Conservation (phyloP, 2,888 invertebrate genomes). For the Drosophila fungiperda region DNA sequence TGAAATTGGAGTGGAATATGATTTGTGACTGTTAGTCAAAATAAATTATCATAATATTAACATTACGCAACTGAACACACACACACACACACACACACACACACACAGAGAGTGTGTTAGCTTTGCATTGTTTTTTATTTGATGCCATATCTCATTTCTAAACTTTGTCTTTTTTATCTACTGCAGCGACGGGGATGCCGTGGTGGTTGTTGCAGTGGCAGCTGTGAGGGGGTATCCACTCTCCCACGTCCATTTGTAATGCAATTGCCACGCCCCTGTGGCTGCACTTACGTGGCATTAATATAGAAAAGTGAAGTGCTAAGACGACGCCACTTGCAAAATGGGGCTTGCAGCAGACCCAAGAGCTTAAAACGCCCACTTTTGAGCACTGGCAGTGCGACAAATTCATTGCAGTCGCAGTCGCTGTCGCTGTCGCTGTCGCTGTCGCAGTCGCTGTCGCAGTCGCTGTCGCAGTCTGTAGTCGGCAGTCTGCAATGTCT, state of each 20-base stretch:
- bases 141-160: constrained; percentile 35
- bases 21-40: neutral
- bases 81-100: no score
- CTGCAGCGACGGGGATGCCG: constrained; percentile 1
- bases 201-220: neutral
- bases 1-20: neutral
- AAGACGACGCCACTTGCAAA: constrained; percentile 64
- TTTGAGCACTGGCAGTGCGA: constrained; percentile 56
- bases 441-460: constrained; percentile 15
- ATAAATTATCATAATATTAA: neutral
- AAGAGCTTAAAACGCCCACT: constrained; percentile 32
- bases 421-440: neutral
- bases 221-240: neutral
- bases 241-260: constrained; percentile 53
- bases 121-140: constrained; percentile 21
- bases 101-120: constrained; percentile 15
- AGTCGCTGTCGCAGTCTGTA: constrained; percentile 9
- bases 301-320: constrained; percentile 76
- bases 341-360: constrained; percentile 54
- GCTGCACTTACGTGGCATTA: constrained; percentile 75
- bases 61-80: neutral
- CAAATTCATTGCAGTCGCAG: constrained; percentile 66
- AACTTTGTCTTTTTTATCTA: constrained; percentile 33
- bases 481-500: constrained; percentile 44
- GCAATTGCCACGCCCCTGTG: constrained; percentile 74